phyloP scores from a whole-genome alignment of 2,888 invertebrate species.

The Oligia fasciuncula region DNA sequence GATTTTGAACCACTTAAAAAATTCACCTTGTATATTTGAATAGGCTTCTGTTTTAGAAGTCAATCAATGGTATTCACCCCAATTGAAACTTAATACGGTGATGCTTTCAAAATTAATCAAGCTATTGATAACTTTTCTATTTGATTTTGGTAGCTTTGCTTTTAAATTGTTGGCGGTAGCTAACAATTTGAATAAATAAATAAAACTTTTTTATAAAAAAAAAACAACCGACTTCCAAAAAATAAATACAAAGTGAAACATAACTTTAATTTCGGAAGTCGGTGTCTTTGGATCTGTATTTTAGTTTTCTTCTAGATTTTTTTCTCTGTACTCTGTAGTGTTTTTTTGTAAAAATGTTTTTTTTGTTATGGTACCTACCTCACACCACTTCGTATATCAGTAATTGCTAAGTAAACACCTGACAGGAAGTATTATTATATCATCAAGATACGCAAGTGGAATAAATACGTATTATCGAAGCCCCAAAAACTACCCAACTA shows the following conservation, averaged over 20 bases:
- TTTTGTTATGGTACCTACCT: background rate
- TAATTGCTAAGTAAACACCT: background rate
- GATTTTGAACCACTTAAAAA: no score
- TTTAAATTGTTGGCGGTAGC: background rate
- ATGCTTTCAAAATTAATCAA: constrained; percentile 63
- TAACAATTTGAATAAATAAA: background rate
- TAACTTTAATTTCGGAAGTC: background rate
- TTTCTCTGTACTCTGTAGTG: no score
- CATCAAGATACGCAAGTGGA: background rate
- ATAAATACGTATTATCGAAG: background rate
- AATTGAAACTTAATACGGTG: constrained; percentile 62
- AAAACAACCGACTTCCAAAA: background rate
- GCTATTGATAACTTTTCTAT: constrained; percentile 25
- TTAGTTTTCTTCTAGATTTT: background rate
- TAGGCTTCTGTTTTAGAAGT: constrained; percentile 49
- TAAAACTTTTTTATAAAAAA: background rate
- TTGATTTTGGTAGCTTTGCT: constrained; percentile 6
- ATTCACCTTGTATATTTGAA: background rate
- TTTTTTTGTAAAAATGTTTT: background rate
- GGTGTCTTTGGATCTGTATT: background rate
- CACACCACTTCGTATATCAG: background rate
- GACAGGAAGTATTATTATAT: background rate
- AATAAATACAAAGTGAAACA: background rate
- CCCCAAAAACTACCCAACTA: background rate
- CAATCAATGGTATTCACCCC: constrained; percentile 66